These are phyloP conservation scores for Hucho hucho DNA, from an alignment of 2,113 vertebrate species.

Conservation along the genomic window DNA sequence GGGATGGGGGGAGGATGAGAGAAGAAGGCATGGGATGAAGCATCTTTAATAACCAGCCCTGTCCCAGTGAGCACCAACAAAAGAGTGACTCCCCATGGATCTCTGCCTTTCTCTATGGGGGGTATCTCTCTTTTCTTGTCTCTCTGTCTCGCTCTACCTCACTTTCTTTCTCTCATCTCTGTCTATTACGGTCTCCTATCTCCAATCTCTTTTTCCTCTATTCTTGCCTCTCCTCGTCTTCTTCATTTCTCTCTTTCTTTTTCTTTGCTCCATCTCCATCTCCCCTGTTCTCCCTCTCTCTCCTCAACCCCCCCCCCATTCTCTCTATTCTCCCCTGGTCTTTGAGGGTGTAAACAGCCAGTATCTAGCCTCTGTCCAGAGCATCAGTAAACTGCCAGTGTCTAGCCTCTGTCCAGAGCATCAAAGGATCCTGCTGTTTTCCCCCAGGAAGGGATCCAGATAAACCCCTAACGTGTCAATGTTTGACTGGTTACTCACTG, in stretches of 20 bases:
- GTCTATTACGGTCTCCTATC: not conserved
- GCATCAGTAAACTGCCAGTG: conserved; percentile 53
- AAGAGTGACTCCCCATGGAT: conserved; percentile 42
- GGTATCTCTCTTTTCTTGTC: conserved; percentile 27
- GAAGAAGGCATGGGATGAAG: conserved; percentile 28
- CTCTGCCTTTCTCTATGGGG: conserved; percentile 41
- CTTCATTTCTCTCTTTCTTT: conserved; percentile 22
- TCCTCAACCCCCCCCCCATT: conserved; percentile 3
- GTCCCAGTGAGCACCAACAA: conserved; percentile 57
- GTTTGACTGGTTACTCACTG: conserved; percentile 50
- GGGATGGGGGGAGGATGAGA: no score
- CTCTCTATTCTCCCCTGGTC: conserved; percentile 29
- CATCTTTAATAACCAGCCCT: conserved; percentile 61
- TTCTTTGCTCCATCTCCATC: not conserved
- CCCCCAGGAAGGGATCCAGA: conserved; percentile 23
- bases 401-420: conserved; percentile 36
- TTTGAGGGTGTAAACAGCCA: conserved; percentile 54
- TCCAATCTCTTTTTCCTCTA: not conserved
- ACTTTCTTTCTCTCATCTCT: not conserved
- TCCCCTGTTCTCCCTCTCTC: not conserved
- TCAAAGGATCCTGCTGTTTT: conserved; percentile 55
- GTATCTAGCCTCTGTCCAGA: conserved; percentile 40
- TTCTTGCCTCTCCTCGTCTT: conserved; percentile 41
- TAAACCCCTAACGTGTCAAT: conserved; percentile 42
- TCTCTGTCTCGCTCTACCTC: not conserved